Base-by-base conservation (phyloP, 2,888 invertebrate genomes). In the Drosophila flavopinicola region DNA sequence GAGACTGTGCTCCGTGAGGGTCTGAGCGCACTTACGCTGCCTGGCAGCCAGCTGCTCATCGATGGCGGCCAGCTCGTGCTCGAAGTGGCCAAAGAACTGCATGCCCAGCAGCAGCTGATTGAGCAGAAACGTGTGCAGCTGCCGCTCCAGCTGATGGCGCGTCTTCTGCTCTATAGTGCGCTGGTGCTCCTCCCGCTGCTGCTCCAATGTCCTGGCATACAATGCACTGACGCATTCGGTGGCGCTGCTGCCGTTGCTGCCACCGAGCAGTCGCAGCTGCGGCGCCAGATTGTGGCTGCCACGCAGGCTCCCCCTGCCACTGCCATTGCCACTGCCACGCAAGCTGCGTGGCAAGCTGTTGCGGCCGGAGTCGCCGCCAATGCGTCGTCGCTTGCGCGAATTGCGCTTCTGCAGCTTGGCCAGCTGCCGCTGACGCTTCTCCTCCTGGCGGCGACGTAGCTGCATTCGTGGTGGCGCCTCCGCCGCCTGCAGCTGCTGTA, bases 71-170 rank as follows among this genome's bases (percentile, higher is more conserved):
- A 89, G 70, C 64, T 91, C 91, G 38, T 89, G 93, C 88, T 96
- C 94, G 86, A 93, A 96, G 89, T 96, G 95, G 71, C 94, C 94
- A 83, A 95, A 96, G 91, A 96, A 96, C 90, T 96, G 95, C 17
- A 95, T 92, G 10, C 94, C 94, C 88, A 96, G 92, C 52, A 96
- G 92, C 56, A 96, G 93, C 88, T 96, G 95, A 88, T 96, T 96
- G 9, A 96, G 90, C 7, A 96, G 91, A 89, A 96, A 96, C 3
- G 93, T 92, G 80, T 95, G 93, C 5, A 94, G 92, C 74, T 94
- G 93, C 5, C 83, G 94, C 93, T 77, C 92, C 92, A 72, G 93
- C 91, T 92, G 96, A 91, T 56, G 30, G 0, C 68, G 60, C 0
- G 65, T 76, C 90, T 45, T 93, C 92, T 63, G 74, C 71, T 88